Conservation (phyloP, 2,113 vertebrate species). For the Entosphenus tridentatus region DNA sequence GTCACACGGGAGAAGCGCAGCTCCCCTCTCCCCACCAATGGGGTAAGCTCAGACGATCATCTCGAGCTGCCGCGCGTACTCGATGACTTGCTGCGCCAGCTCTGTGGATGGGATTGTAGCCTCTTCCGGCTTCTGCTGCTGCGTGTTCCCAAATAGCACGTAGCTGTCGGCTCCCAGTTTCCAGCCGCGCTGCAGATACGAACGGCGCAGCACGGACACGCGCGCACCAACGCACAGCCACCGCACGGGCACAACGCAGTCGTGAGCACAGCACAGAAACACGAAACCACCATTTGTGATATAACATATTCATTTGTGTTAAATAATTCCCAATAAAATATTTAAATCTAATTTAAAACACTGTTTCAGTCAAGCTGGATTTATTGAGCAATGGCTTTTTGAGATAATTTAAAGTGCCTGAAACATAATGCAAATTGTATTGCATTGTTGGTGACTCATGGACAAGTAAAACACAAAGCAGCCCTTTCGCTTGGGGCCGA, state of each 20-base stretch:
- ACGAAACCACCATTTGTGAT: not conserved
- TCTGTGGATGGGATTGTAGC: slow-evolving; percentile 62
- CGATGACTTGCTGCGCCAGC: slow-evolving; percentile 65
- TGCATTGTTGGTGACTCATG: too few relatives aligned
- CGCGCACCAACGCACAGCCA: not conserved
- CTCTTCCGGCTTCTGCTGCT: slow-evolving; percentile 64
- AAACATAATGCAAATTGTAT: too few relatives aligned
- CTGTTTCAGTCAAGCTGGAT: too few relatives aligned
- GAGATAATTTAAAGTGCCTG: too few relatives aligned
- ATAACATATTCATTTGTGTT: not conserved
- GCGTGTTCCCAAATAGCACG: slow-evolving; percentile 58
- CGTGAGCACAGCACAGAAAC: not conserved
- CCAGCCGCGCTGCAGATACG: slow-evolving; percentile 45
- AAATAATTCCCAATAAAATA: not conserved
- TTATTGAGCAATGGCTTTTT: too few relatives aligned
- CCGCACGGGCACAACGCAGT: not conserved
- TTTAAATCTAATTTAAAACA: too few relatives aligned
- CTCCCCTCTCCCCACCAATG: too few relatives aligned
- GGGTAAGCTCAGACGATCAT: slow-evolving; percentile 50
- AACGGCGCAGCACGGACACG: too few relatives aligned
- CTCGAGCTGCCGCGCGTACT: slow-evolving; percentile 71
- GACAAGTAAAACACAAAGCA: not conserved
- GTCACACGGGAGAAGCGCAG: too few relatives aligned
- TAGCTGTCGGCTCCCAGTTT: slow-evolving; percentile 38
- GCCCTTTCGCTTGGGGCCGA: not conserved